phyloP scores from a whole-genome alignment of 2,797 vertebrate genomes.

The Distichodus sexfasciatus region DNA sequence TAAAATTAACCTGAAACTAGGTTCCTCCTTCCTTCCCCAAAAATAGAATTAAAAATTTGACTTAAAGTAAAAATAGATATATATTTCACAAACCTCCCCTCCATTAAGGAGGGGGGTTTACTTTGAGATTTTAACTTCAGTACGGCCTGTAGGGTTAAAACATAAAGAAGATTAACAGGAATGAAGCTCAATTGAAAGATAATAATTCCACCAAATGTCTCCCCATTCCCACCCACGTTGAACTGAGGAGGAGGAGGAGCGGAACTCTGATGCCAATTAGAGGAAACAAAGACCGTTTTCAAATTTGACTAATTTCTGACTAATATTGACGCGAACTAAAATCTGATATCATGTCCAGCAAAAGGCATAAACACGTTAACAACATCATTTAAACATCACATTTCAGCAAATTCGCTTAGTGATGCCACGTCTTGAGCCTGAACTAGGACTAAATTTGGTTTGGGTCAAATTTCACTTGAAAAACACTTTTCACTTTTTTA shows the following conservation, averaged over 20 bases:
- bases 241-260: slow-evolving; percentile 34
- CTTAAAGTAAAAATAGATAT: not conserved
- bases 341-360: too few species aligned
- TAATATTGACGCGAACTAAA: too few species aligned
- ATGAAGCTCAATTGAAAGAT: too few species aligned
- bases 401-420: slow-evolving; percentile 70
- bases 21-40: slow-evolving; percentile 35
- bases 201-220: too few species aligned
- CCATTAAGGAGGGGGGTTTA: too few species aligned
- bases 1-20: not conserved
- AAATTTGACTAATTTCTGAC: not conserved
- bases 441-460: slow-evolving; percentile 50
- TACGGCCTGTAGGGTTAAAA: too few species aligned
- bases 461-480: slow-evolving; percentile 68
- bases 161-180: too few species aligned
- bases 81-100: not conserved
- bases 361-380: slow-evolving; percentile 24
- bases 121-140: too few species aligned
- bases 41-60: not conserved
- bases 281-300: slow-evolving; percentile 50
- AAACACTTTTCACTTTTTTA: slow-evolving; percentile 65
- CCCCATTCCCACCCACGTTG: slow-evolving; percentile 56
- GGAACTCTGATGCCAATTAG: slow-evolving; percentile 52
- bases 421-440: slow-evolving; percentile 68
- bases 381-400: slow-evolving; percentile 22